phyloP scores from a whole-genome alignment of 2,888 invertebrate genomes.

The Dusona sp. region DNA sequence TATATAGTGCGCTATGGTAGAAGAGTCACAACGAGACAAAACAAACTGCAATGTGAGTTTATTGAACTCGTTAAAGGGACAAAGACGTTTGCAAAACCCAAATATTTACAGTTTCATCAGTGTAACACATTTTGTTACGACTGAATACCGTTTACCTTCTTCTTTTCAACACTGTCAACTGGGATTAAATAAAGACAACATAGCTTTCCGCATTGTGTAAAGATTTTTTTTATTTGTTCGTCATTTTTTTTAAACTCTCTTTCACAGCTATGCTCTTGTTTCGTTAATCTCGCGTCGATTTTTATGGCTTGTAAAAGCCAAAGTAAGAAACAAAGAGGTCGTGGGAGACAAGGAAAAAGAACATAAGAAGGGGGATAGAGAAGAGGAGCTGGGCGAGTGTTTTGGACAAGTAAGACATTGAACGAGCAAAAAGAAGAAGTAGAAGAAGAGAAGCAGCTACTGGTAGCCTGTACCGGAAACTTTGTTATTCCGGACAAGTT shows the following conservation, averaged over 20 bases:
- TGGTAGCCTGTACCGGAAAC: conserved; percentile 71
- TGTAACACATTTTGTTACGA: conserved; percentile 2
- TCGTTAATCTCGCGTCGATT: conserved; percentile 67
- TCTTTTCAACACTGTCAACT: background rate
- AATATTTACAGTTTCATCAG: conserved; percentile 52
- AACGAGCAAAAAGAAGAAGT: conserved; percentile 37
- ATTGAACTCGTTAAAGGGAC: conserved; percentile 45
- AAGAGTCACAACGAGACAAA: background rate
- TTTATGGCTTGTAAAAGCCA: conserved; percentile 39
- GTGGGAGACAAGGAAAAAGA: background rate
- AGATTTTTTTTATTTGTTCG: conserved; percentile 1
- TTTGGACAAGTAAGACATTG: conserved; percentile 53
- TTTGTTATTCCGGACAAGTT: conserved; percentile 84
- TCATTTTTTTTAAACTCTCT: conserved; percentile 50
- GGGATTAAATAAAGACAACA: background rate
- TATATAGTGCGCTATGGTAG: background rate
- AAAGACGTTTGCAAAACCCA: conserved; percentile 44
- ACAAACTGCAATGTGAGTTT: conserved; percentile 32
- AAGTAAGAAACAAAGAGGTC: background rate
- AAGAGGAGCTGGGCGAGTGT: conserved; percentile 24
- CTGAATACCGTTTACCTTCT: background rate
- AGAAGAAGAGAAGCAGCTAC: conserved; percentile 39
- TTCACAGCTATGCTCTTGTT: conserved; percentile 49
- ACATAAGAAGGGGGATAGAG: background rate
- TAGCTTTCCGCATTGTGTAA: conserved; percentile 28